Evolutionary conservation across 2,888 invertebrate species (phyloP), one percentile per base, ranked within the genome.

Genomic region (Pseudococcus longispinus): DNA sequence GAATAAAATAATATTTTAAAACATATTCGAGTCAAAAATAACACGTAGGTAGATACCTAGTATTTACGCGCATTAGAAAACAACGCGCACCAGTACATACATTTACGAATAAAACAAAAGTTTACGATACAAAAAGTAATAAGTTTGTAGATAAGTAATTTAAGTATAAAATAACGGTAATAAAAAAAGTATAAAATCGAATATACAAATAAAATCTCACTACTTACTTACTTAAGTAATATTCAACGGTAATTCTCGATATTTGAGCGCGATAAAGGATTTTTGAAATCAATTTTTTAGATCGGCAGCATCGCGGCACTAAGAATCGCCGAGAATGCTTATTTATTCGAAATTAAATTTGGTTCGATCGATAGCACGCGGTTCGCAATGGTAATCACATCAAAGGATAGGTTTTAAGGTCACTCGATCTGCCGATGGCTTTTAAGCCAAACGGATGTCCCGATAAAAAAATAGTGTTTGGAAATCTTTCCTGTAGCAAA

Each of bases 401-500:
- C 15, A 74, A 70, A 32, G n/a, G 13, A 29, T 70, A 70, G 4
- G 6, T 85, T 70, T 85, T 74, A 9, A 74, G 4, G 23, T 85
- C 85, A 23, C 42, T 85, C 37, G 44, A 65, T 70, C 65, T 85
- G 8, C 70, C 85, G 8, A 44, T 70, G 6, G 70, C 74, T 85
- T 74, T 85, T 15, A 37, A 85, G 15, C 44, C 32, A 18, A 85
- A 85, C n/a, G 85, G 70, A 70, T 85, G 85, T 18, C 85, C 85
- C 13, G 85, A 74, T 60, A 84, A 46, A 77, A 80, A 86, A 18
- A 82, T 60, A 8, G 65, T 26, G 42, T 82, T 82, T n/a, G 87
- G 44, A 80, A 82, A 87, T 87, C 82, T 55, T 18, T 80, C 83
- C 83, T 87, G 80, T 51, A 80, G 74, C 29, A 83, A 26, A n/a